phyloP scores from a whole-genome alignment of 2,888 invertebrate species.

The Mystacides longicornis region DNA sequence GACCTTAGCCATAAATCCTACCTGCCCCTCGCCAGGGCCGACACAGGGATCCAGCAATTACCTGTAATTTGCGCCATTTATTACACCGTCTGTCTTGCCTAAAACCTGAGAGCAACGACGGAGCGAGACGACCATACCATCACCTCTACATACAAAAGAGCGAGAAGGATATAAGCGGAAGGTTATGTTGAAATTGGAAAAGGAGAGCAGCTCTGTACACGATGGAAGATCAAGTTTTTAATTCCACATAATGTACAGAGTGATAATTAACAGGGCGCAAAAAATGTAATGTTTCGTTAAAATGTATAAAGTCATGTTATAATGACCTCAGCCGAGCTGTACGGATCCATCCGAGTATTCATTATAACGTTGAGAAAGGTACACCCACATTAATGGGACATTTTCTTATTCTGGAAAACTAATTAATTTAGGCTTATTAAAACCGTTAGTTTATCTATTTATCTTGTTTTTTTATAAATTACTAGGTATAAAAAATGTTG shows the following conservation, averaged over 20 bases:
- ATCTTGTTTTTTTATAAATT: no score
- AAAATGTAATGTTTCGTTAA: no score
- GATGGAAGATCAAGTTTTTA: background rate
- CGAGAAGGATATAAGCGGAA: background rate
- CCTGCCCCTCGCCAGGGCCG: slow-evolving; percentile 10
- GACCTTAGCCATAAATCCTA: slow-evolving; percentile 19
- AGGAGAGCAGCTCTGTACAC: background rate
- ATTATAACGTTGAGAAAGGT: no score
- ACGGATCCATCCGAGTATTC: no score
- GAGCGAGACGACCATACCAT: slow-evolving; percentile 5
- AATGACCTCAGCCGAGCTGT: no score
- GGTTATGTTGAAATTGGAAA: slow-evolving; percentile 1
- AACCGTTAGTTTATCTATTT: no score
- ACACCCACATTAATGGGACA: no score
- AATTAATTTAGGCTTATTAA: no score
- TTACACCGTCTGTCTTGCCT: slow-evolving; percentile 18
- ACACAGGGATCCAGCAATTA: slow-evolving; percentile 20
- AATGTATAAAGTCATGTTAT: no score
- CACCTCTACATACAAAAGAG: background rate
- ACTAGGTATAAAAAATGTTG: no score
- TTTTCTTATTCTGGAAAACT: no score
- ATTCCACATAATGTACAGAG: background rate
- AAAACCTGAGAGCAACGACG: slow-evolving; percentile 13
- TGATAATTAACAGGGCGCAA: background rate
- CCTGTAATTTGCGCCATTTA: slow-evolving; percentile 24